Conservation (phyloP, 2,113 vertebrate genomes). For the Cairina moschata region DNA sequence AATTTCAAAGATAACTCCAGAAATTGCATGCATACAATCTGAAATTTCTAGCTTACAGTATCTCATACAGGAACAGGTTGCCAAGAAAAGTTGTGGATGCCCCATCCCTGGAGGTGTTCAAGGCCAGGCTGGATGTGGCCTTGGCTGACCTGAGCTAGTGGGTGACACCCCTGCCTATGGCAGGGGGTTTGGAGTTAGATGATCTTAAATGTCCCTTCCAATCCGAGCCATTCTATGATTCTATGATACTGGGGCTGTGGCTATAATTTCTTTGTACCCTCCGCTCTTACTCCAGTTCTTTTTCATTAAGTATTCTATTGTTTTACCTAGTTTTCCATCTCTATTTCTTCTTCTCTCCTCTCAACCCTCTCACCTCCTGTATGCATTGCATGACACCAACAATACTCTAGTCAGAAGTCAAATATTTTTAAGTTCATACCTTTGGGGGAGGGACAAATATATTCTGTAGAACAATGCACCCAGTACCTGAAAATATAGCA, state of each 20-base stretch:
- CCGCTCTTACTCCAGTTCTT: neutral
- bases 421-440: neutral
- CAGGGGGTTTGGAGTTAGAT: no score
- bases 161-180: no score
- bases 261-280: neutral
- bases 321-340: neutral
- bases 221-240: no score
- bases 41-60: neutral
- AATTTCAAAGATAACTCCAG: neutral
- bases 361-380: neutral
- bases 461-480: neutral
- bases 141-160: no score
- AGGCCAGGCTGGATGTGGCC: no score
- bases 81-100: no score
- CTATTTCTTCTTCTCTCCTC: neutral
- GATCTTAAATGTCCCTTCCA: no score
- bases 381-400: neutral
- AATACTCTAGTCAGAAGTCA: neutral
- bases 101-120: no score
- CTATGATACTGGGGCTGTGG: neutral
- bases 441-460: neutral
- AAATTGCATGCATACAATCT: neutral
- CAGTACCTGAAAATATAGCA: neutral
- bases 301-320: neutral
- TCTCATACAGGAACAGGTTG: no score